These are phyloP conservation scores for Capromys pilorides DNA, from an alignment of 2,797 vertebrate species.

Conservation along the genomic window DNA sequence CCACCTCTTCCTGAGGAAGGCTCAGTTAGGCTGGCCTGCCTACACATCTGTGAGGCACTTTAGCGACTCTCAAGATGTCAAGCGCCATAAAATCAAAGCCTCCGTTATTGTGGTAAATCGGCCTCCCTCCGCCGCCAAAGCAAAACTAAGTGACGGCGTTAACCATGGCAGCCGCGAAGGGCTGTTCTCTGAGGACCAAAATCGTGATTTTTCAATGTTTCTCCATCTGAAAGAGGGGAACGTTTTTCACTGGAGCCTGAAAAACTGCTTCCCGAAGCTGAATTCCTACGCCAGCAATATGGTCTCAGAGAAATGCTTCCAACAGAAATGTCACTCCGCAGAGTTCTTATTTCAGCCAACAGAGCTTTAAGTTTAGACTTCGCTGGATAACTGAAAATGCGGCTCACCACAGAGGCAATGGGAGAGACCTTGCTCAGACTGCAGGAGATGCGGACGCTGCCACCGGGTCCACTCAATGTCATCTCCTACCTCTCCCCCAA, in stretches of 20 bases:
- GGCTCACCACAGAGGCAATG: background rate
- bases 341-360: conserved; percentile 60
- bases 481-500: conserved; percentile 46
- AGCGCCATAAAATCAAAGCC: conserved; percentile 29
- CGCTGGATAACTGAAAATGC: conserved; percentile 47
- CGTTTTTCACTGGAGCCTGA: conserved; percentile 54
- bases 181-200: conserved; percentile 26
- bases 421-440: background rate
- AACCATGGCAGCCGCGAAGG: background rate
- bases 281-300: conserved; percentile 64
- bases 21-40: background rate
- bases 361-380: conserved; percentile 55
- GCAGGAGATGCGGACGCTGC: conserved; percentile 60
- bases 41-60: conserved; percentile 24
- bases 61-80: conserved; percentile 3
- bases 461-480: conserved; percentile 11
- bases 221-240: conserved; percentile 61
- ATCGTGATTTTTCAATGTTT: conserved; percentile 66
- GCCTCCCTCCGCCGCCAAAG: background rate
- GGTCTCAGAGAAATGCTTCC: conserved; percentile 62
- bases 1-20: background rate
- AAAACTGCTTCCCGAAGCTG: conserved; percentile 48
- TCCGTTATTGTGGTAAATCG: conserved; percentile 18
- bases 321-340: conserved; percentile 72
- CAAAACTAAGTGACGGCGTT: background rate